These are phyloP conservation scores for Rhinichthys osculus DNA, from an alignment of 2,797 vertebrate species.

Conservation along the genomic window DNA sequence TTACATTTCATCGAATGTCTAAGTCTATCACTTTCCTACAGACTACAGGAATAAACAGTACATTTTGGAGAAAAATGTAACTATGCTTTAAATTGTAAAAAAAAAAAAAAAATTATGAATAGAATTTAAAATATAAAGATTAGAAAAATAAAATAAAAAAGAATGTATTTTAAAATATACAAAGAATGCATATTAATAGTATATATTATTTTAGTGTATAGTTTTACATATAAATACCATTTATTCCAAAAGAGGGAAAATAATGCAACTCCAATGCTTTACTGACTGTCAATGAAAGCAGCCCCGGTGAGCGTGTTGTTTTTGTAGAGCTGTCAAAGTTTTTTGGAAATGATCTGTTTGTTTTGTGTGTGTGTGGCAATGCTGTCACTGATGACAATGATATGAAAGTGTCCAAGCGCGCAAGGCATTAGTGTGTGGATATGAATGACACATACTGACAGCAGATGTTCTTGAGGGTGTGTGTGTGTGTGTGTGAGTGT, in stretches of 20 bases:
- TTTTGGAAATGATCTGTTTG: conserved; percentile 39
- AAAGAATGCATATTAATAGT: neutral
- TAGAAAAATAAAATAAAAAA: no score
- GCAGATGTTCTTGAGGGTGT: conserved; percentile 36
- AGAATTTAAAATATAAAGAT: no score
- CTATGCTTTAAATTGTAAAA: no score
- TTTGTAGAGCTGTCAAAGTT: conserved; percentile 27
- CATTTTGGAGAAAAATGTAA: neutral
- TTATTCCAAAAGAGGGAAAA: neutral
- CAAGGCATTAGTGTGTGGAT: conserved; percentile 44
- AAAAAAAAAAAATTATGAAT: no score
- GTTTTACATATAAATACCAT: neutral
- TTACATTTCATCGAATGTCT: no score
- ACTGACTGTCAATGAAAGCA: neutral
- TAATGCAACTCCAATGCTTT: conserved; percentile 1
- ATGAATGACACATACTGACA: conserved; percentile 43
- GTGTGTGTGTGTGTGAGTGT: neutral
- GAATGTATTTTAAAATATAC: neutral
- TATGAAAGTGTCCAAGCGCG: conserved; percentile 38
- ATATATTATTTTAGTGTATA: neutral
- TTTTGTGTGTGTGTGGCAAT: conserved; percentile 18
- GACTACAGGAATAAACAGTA: no score
- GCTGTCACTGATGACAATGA: conserved; percentile 44
- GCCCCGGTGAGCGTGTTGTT: conserved; percentile 18
- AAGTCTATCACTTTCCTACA: no score